Evolutionary conservation across 2,888 invertebrate genomes (phyloP).

Genomic region (Thereva unica): DNA sequence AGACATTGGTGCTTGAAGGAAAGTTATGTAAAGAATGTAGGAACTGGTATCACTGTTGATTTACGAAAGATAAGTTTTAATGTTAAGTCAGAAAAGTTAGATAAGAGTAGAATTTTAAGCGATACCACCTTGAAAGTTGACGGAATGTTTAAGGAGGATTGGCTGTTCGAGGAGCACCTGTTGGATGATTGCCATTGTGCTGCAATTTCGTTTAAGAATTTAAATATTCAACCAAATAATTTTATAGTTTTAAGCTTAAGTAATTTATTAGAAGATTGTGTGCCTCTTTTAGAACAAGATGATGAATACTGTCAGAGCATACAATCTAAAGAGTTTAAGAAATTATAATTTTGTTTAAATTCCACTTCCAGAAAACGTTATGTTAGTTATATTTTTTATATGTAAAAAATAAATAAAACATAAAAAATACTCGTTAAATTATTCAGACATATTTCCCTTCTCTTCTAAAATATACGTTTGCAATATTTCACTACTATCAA

Average conservation of each 20-base stretch:
- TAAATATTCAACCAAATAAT: slow-evolving; percentile 45
- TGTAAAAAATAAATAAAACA: too few relatives aligned
- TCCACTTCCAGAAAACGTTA: too few relatives aligned
- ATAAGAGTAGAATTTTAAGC: slow-evolving; percentile 56
- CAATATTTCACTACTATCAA: too few relatives aligned
- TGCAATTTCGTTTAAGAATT: slow-evolving; percentile 68
- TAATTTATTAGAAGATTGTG: slow-evolving; percentile 64
- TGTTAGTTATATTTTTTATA: too few relatives aligned
- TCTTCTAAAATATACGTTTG: too few relatives aligned
- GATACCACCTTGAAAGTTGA: slow-evolving; percentile 72
- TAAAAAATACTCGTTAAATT: too few relatives aligned
- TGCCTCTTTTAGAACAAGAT: slow-evolving; percentile 62
- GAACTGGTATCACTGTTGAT: slow-evolving; percentile 80
- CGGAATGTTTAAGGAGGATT: slow-evolving; percentile 62
- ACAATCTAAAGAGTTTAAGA: too few relatives aligned
- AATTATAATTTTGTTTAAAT: too few relatives aligned
- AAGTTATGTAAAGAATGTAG: slow-evolving; percentile 90
- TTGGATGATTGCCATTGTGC: slow-evolving; percentile 77
- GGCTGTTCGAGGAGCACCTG: slow-evolving; percentile 84
- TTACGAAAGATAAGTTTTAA: slow-evolving; percentile 77
- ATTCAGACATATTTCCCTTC: too few relatives aligned
- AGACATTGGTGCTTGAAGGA: slow-evolving; percentile 94
- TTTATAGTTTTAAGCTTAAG: slow-evolving; percentile 66
- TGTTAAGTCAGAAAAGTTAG: slow-evolving; percentile 63
- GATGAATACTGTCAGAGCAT: slow-evolving; percentile 57